A percentile compares a stretch with the other conserved stretches of the same genome.
Evolutionary conservation across 2,888 invertebrate species (phyloP).

Genomic region (Patella ulyssiponensis): DNA sequence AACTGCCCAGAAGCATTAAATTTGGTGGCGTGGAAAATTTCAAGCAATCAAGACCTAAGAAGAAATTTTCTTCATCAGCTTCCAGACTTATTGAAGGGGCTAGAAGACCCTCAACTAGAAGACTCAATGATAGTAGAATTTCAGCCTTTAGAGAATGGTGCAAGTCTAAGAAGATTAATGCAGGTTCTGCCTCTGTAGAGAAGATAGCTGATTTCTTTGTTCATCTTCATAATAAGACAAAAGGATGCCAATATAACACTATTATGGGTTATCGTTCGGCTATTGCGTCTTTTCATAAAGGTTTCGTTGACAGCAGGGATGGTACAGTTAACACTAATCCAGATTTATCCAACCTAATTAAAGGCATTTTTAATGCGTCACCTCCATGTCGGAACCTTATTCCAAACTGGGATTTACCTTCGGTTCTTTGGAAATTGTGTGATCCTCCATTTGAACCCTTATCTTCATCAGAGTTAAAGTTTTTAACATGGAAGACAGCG

Average conservation of each 20-base stretch:
- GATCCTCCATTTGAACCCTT: no score
- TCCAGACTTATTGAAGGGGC: neutral
- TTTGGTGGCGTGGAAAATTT: neutral
- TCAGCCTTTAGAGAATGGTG: neutral
- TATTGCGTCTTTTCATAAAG: no score
- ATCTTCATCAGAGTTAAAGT: no score
- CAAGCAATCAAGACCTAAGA: neutral
- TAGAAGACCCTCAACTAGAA: neutral
- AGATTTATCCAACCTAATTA: no score
- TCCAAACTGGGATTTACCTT: no score
- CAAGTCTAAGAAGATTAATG: neutral
- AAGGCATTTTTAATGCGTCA: no score
- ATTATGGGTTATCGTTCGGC: no score
- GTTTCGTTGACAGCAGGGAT: no score
- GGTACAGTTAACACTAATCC: no score
- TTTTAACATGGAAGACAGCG: no score
- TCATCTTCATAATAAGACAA: neutral
- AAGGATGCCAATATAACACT: neutral
- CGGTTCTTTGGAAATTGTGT: no score
- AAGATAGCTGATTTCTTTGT: neutral
- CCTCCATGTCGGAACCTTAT: no score
- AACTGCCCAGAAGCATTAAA: constrained; percentile 4
- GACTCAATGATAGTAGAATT: neutral
- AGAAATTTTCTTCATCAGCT: neutral
- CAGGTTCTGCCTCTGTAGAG: neutral